A percentile compares a stretch with the other conserved stretches of the same genome.
Conservation (phyloP, 2,797 vertebrate genomes). For the Antennarius maculatus region DNA sequence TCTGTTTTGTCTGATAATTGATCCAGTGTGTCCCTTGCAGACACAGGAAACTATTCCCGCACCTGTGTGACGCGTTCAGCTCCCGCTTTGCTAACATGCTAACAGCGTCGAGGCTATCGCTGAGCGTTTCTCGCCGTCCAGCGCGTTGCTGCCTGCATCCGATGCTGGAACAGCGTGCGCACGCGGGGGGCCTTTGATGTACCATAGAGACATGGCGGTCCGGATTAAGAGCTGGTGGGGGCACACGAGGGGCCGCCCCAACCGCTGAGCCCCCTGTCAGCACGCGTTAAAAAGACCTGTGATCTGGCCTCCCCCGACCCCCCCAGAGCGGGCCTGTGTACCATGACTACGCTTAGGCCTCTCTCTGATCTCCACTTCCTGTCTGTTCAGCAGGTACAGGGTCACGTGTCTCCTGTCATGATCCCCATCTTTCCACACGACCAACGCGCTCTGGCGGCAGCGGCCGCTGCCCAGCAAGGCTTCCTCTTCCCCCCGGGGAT, state of each 20-base stretch:
- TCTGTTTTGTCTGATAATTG: too few relatives aligned
- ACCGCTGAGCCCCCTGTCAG: conserved; percentile 86
- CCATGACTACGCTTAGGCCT: conserved; percentile 68
- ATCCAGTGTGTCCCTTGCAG: conserved; percentile 22
- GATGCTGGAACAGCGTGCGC: conserved; percentile 71
- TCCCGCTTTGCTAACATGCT: conserved; percentile 22
- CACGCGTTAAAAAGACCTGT: conserved; percentile 87
- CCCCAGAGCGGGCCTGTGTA: conserved; percentile 59
- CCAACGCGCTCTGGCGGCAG: conserved; percentile 98
- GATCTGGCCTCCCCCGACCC: conserved; percentile 86
- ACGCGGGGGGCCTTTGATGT: conserved; percentile 81
- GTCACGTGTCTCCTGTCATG: conserved; percentile 99
- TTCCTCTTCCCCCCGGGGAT: conserved; percentile 99
- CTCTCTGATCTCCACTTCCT: conserved; percentile 94
- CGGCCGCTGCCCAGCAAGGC: conserved; percentile 98
- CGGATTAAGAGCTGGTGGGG: conserved; percentile 81
- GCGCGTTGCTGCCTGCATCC: conserved; percentile 55
- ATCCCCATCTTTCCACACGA: conserved; percentile 99
- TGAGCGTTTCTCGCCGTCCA: conserved; percentile 24
- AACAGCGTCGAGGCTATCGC: conserved; percentile 19
- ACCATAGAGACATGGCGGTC: conserved; percentile 78
- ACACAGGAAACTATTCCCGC: conserved; percentile 12
- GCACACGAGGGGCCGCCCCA: conserved; percentile 73
- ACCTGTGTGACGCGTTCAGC: conserved; percentile 28
- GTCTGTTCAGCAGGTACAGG: conserved; percentile 99